phyloP scores from a whole-genome alignment of 2,113 vertebrate genomes.

The Arizona elegans region DNA sequence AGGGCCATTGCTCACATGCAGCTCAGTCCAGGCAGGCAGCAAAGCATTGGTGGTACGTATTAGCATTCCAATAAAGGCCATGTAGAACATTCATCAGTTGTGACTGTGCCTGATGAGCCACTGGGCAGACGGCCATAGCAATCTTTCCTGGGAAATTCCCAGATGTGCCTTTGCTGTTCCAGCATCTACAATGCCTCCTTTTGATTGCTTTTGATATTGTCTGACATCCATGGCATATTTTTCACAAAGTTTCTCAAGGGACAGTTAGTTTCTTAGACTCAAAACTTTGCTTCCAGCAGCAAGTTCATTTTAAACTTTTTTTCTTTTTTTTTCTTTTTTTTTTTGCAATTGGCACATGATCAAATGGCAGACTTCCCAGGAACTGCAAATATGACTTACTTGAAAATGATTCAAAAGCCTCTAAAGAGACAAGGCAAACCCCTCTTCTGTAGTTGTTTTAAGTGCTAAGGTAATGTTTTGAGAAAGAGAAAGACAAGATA shows the following conservation, averaged over 20 bases:
- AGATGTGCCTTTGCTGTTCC: not conserved
- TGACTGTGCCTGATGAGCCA: not conserved
- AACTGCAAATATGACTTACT: not conserved
- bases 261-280: not conserved
- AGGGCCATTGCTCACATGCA: not conserved
- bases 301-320: not conserved
- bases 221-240: not conserved
- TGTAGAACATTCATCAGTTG: not conserved
- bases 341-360: not conserved
- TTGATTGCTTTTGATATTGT: not conserved
- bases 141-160: constrained; percentile 10
- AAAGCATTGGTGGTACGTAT: not conserved
- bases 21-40: not conserved
- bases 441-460: not conserved
- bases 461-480: not conserved
- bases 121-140: not conserved
- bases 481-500: not conserved
- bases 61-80: not conserved
- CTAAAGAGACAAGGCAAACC: not conserved
- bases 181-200: not conserved
- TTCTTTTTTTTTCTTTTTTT: not conserved
- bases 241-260: not conserved
- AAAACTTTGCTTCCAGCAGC: constrained; percentile 17
- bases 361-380: not conserved
- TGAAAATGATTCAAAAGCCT: not conserved